Evolutionary conservation across 2,113 vertebrate genomes (phyloP).

Genomic region (Myrmecobius fasciatus): DNA sequence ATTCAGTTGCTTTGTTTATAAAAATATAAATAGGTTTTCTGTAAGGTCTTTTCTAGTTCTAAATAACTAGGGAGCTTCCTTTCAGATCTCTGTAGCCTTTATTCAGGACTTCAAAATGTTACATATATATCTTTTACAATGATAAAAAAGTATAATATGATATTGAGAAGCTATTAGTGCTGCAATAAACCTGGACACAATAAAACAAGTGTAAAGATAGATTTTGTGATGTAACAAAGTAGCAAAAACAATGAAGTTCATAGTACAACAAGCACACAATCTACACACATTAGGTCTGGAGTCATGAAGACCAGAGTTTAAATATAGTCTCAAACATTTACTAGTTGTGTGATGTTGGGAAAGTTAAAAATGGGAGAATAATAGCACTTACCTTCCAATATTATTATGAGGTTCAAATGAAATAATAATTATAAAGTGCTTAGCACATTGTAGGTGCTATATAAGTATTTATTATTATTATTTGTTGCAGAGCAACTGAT

Average conservation of each 20-base stretch:
- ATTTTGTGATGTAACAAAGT: neutral
- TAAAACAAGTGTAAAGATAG: neutral
- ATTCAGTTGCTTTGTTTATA: neutral
- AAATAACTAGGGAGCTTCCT: neutral
- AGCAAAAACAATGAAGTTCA: no score
- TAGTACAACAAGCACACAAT: no score
- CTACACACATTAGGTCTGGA: no score
- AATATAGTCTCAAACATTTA: neutral
- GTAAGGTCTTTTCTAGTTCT: neutral
- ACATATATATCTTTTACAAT: neutral
- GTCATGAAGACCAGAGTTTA: no score
- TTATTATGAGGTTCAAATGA: neutral
- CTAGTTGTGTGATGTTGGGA: neutral
- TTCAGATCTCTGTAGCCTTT: neutral
- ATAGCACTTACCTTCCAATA: neutral
- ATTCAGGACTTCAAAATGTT: neutral
- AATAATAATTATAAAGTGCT: neutral
- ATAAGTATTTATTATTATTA: neutral
- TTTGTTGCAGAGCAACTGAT: neutral
- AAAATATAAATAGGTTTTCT: neutral
- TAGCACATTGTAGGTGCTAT: neutral
- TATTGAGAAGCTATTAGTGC: neutral
- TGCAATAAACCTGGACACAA: neutral
- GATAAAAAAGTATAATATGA: neutral
- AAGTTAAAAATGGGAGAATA: neutral